A percentile compares a stretch with the other conserved stretches of the same genome.
These are phyloP conservation scores for Buphagus erythrorhynchus DNA, from an alignment of 2,797 vertebrate species.

Conservation along the genomic window DNA sequence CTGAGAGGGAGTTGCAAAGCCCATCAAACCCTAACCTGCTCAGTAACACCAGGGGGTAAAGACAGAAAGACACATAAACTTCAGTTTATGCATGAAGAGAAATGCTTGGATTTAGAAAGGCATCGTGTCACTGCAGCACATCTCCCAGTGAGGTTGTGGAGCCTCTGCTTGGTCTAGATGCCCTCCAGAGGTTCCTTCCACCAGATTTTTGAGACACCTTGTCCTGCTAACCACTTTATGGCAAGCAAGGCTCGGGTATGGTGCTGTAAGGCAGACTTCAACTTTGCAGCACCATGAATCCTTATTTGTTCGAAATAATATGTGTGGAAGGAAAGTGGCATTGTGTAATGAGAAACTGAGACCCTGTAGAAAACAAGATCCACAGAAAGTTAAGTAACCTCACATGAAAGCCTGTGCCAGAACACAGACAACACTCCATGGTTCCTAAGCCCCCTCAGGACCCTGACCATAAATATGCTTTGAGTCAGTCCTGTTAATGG, in stretches of 20 bases:
- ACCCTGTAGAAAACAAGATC: neutral
- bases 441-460: neutral
- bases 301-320: neutral
- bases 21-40: neutral
- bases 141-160: neutral
- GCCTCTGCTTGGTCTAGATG: neutral
- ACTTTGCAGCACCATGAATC: neutral
- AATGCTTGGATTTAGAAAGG: neutral
- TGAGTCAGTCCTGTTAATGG: neutral
- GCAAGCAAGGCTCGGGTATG: neutral
- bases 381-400: neutral
- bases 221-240: neutral
- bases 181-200: neutral
- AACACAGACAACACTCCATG: neutral
- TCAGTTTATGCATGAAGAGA: neutral
- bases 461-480: neutral
- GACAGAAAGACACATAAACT: neutral
- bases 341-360: neutral
- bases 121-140: rapidly evolving
- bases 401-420: neutral
- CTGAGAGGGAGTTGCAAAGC: neutral
- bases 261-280: neutral
- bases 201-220: neutral
- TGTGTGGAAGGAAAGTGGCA: neutral
- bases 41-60: neutral